Conservation (phyloP, 23 tunicate species). For the Trididemnum nubilum region DNA sequence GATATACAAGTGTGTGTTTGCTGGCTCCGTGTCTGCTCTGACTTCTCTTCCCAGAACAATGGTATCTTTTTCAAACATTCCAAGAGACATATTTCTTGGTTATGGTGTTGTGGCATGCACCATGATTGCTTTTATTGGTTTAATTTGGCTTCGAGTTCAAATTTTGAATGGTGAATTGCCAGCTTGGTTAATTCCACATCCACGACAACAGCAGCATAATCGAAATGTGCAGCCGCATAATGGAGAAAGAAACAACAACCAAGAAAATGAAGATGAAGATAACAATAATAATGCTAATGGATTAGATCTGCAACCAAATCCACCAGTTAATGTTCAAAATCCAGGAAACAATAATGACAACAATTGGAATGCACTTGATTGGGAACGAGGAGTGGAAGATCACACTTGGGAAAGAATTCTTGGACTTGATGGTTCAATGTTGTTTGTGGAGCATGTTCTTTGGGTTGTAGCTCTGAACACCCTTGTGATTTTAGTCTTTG, state of each 20-base stretch:
- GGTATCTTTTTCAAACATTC: slow-evolving; percentile 52
- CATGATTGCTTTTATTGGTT: slow-evolving; percentile 57
- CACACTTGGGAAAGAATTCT: slow-evolving; percentile 81
- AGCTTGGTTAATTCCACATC: slow-evolving; percentile 35
- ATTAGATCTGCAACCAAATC: slow-evolving; percentile 4
- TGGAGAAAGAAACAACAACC: not conserved
- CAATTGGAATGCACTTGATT: slow-evolving; percentile 51
- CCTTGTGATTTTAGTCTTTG: slow-evolving; percentile 79
- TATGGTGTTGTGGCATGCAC: slow-evolving; percentile 74
- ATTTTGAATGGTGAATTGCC: slow-evolving; percentile 85
- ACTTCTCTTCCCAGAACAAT: slow-evolving; percentile 60
- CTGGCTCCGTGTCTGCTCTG: slow-evolving; percentile 47
- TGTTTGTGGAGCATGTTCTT: slow-evolving; percentile 81
- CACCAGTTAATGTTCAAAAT: not conserved
- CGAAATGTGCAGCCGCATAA: not conserved
- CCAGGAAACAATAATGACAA: slow-evolving; percentile 2
- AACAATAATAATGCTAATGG: slow-evolving; percentile 23
- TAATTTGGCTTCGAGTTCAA: slow-evolving; percentile 71
- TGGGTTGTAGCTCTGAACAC: slow-evolving; percentile 89
- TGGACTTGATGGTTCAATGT: slow-evolving; percentile 77
- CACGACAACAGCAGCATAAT: not conserved
- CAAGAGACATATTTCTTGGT: slow-evolving; percentile 58
- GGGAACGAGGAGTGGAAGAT: slow-evolving; percentile 82
- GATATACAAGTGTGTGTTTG: slow-evolving; percentile 63
- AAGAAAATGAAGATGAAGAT: slow-evolving; percentile 15